Conservation (phyloP, 2,888 invertebrate species). For the Epiblema foenella region DNA sequence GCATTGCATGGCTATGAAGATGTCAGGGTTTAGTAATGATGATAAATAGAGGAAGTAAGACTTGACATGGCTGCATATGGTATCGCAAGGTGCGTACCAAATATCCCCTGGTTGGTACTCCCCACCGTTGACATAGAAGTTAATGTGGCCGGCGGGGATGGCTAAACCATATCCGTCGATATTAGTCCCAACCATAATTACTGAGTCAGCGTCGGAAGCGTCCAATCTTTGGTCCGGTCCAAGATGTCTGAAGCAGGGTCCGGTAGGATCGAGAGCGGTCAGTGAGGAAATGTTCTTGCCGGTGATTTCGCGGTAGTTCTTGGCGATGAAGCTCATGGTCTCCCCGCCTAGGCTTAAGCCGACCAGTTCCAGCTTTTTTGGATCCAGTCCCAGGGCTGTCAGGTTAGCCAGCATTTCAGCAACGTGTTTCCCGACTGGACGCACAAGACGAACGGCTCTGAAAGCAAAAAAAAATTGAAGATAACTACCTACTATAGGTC, state of each 20-base stretch:
- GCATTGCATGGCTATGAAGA: slow-evolving; percentile 63
- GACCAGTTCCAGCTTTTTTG: slow-evolving; percentile 47
- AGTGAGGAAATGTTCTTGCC: slow-evolving; percentile 48
- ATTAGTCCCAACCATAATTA: slow-evolving; percentile 49
- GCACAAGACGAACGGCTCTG: slow-evolving; percentile 55
- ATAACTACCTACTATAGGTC: not conserved
- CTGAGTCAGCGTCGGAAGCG: slow-evolving; percentile 51
- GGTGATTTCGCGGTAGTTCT: slow-evolving; percentile 49
- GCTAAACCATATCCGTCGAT: slow-evolving; percentile 51
- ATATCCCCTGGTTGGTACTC: slow-evolving; percentile 65
- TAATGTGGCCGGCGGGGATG: slow-evolving; percentile 50
- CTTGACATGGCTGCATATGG: slow-evolving; percentile 60
- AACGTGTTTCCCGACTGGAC: slow-evolving; percentile 47
- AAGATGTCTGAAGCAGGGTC: slow-evolving; percentile 52
- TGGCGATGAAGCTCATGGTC: slow-evolving; percentile 52
- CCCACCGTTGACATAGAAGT: slow-evolving; percentile 56
- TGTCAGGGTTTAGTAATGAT: slow-evolving; percentile 56
- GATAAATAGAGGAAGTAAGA: slow-evolving; percentile 60
- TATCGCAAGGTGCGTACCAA: slow-evolving; percentile 56
- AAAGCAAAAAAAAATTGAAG: slow-evolving; percentile 46
- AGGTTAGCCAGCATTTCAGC: slow-evolving; percentile 60
- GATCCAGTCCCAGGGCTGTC: slow-evolving; percentile 47
- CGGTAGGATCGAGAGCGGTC: slow-evolving; percentile 51
- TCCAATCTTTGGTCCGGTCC: slow-evolving; percentile 50
- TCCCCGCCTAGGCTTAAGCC: slow-evolving; percentile 54